Conservation (phyloP, 2,888 invertebrate species). For the Eilema griseolum region DNA sequence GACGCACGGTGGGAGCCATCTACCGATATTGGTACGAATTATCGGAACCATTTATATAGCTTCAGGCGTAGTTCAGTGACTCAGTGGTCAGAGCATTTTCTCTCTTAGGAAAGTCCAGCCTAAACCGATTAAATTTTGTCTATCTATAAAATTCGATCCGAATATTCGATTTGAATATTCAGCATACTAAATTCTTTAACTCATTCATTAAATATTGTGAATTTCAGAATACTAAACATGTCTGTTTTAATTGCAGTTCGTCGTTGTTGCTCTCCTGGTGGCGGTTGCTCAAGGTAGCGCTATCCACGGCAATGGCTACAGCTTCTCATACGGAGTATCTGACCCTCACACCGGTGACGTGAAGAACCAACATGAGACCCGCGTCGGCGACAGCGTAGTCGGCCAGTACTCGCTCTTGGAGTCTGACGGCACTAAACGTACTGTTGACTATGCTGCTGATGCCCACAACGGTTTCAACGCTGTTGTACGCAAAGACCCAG, state of each 20-base stretch:
- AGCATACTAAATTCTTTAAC: too few relatives aligned
- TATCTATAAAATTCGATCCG: too few relatives aligned
- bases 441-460: slow-evolving; percentile 87
- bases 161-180: too few relatives aligned
- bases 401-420: slow-evolving; percentile 82
- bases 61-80: too few relatives aligned
- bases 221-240: too few relatives aligned
- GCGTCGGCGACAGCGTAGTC: slow-evolving; percentile 88
- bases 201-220: too few relatives aligned
- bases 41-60: too few relatives aligned
- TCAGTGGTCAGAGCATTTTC: too few relatives aligned
- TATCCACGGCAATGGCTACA: slow-evolving; percentile 69
- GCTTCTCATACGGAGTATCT: slow-evolving; percentile 81
- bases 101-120: too few relatives aligned
- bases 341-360: slow-evolving; percentile 84
- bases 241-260: slow-evolving; percentile 70
- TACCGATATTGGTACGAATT: too few relatives aligned
- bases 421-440: slow-evolving; percentile 88
- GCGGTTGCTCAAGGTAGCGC: slow-evolving; percentile 79
- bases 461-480: slow-evolving; percentile 86
- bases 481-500: slow-evolving; percentile 82
- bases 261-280: slow-evolving; percentile 78
- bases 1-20: too few relatives aligned
- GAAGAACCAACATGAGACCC: slow-evolving; percentile 88
- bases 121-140: too few relatives aligned